Evolutionary conservation across 2,113 vertebrate species (phyloP).

Genomic region (Sterna hirundo): DNA sequence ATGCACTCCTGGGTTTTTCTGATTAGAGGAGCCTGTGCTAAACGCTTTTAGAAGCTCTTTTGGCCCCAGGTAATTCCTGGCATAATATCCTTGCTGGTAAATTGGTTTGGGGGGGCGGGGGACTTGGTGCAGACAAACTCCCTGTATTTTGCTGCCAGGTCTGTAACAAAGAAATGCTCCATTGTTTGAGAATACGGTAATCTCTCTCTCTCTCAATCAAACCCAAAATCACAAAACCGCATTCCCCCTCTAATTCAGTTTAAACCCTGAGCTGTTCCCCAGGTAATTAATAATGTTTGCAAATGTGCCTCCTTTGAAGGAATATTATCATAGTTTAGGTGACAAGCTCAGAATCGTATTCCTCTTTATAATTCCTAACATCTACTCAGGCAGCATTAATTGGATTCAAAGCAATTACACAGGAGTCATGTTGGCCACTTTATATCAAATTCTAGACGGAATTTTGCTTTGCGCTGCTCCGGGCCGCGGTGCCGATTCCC

Average conservation of each 20-base stretch:
- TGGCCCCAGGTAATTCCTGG: constrained; percentile 46
- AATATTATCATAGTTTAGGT: background rate
- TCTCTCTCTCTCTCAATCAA: background rate
- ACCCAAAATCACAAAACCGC: background rate
- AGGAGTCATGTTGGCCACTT: constrained; percentile 34
- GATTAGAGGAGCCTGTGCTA: background rate
- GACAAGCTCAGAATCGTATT: constrained; percentile 8
- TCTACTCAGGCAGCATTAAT: constrained; percentile 57
- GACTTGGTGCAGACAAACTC: background rate
- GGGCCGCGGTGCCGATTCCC: rapidly evolving
- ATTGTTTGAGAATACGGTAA: background rate
- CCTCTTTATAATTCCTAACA: constrained; percentile 53
- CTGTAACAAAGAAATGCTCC: constrained; percentile 10
- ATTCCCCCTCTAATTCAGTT: background rate
- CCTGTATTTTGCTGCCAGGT: background rate
- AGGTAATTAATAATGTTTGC: constrained; percentile 1
- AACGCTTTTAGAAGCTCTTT: constrained; percentile 37
- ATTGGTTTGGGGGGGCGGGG: background rate
- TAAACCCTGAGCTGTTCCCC: background rate
- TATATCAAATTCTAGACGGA: background rate
- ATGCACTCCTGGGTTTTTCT: background rate
- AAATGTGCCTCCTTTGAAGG: constrained; percentile 20
- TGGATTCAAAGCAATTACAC: constrained; percentile 51
- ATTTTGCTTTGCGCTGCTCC: background rate
- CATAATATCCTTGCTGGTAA: constrained; percentile 28